phyloP scores from a whole-genome alignment of 2,113 vertebrate species.

The Nesoenas mayeri region DNA sequence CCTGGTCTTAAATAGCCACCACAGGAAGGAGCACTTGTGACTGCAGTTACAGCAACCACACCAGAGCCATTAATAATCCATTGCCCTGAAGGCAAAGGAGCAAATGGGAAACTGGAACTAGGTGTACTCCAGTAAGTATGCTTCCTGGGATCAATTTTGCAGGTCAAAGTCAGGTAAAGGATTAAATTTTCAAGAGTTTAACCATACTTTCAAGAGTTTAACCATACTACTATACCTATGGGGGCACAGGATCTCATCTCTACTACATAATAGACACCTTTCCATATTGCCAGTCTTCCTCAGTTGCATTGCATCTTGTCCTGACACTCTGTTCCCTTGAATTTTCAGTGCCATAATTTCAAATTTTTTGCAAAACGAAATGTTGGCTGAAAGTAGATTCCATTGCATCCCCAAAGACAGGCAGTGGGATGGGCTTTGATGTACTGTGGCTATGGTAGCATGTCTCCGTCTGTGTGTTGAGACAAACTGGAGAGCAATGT shows the following conservation, averaged over 20 bases:
- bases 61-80: background rate
- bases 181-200: background rate
- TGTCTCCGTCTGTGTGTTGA: background rate
- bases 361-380: background rate
- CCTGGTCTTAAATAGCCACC: background rate
- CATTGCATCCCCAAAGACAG: background rate
- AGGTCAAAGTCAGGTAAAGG: background rate
- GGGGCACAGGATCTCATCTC: background rate
- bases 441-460: background rate
- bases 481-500: background rate
- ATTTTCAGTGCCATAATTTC: background rate
- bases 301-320: background rate
- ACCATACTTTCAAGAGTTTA: background rate
- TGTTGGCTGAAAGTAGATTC: background rate
- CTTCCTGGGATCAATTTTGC: background rate
- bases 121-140: background rate
- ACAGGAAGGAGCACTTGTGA: background rate
- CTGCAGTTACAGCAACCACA: background rate
- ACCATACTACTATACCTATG: background rate
- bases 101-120: background rate
- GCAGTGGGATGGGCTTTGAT: background rate
- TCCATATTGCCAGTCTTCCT: background rate
- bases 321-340: background rate
- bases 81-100: background rate
- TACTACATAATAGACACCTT: background rate